phyloP scores from a whole-genome alignment of 2,113 vertebrate species.

The Upupa epops region DNA sequence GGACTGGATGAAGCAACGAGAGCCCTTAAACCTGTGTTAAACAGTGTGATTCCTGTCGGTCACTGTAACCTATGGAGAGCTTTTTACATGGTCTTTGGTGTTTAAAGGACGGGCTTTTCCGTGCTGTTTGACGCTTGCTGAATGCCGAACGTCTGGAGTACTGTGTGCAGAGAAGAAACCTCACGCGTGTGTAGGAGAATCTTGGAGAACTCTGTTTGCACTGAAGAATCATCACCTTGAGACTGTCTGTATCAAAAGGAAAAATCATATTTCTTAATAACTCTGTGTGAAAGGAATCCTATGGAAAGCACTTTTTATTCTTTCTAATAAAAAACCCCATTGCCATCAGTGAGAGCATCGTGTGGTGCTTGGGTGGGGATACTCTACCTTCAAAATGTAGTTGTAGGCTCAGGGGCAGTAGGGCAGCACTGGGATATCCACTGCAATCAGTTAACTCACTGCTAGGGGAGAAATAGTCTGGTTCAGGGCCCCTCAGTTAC shows the following conservation, averaged over 20 bases:
- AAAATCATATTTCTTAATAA: background rate
- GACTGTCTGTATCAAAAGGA: background rate
- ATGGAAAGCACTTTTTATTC: slow-evolving; percentile 57
- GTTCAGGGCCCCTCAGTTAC: no score
- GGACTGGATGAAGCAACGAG: background rate
- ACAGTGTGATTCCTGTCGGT: background rate
- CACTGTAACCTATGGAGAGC: background rate
- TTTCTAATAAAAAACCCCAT: slow-evolving; percentile 70
- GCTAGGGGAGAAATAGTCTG: background rate
- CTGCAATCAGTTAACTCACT: background rate
- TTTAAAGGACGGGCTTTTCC: background rate
- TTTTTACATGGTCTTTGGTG: background rate
- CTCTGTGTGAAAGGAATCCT: slow-evolving; percentile 16
- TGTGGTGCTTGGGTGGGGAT: background rate
- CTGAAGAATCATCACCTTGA: background rate
- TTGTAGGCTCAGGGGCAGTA: background rate
- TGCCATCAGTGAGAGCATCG: background rate
- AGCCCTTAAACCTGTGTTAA: background rate
- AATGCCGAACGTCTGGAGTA: background rate
- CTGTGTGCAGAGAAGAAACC: background rate
- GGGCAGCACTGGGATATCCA: background rate
- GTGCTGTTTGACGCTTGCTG: background rate
- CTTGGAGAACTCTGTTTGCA: background rate
- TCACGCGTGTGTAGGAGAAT: background rate
- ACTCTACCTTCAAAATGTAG: background rate